A percentile compares a stretch with the other conserved stretches of the same genome.
Evolutionary conservation across 2,888 invertebrate species (phyloP).

Genomic region (Drosophila merina): DNA sequence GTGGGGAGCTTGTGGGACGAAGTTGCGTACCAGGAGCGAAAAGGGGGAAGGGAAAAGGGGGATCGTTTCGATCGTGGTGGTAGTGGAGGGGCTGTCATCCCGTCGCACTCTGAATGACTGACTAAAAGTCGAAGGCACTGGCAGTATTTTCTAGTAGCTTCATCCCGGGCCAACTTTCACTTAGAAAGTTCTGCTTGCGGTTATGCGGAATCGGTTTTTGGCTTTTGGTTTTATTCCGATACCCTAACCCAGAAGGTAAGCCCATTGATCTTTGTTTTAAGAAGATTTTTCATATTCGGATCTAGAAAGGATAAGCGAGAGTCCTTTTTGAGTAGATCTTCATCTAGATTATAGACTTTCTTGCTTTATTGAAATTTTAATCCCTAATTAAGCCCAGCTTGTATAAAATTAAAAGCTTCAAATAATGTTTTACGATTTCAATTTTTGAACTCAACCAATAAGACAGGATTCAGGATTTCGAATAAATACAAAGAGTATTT

Average conservation of each 20-base stretch:
- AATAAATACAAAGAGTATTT: conserved; percentile 6
- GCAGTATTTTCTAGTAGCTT: conserved; percentile 72
- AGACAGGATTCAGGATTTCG: no score
- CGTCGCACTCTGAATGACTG: conserved; percentile 36
- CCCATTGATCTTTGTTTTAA: no score
- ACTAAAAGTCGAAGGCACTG: conserved; percentile 44
- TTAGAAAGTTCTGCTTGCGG: conserved; percentile 83
- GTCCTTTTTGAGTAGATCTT: no score
- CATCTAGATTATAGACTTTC: no score
- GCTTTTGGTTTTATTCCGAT: conserved; percentile 42
- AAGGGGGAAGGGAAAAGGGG: conserved; percentile 28
- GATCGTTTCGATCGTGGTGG: background rate
- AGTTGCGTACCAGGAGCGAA: conserved; percentile 45
- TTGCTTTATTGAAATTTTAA: no score
- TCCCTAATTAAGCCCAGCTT: no score
- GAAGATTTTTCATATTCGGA: no score
- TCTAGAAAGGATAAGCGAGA: no score
- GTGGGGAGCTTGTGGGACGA: conserved; percentile 64
- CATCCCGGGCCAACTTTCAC: conserved; percentile 77
- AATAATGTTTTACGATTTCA: no score
- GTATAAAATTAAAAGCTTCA: no score
- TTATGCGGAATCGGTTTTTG: conserved; percentile 55
- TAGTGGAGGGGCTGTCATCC: conserved; percentile 37
- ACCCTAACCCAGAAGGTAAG: conserved; percentile 8
- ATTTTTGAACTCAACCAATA: no score